Evolutionary conservation across 2,797 vertebrate species (phyloP).

Genomic region (Malacoraja senta): DNA sequence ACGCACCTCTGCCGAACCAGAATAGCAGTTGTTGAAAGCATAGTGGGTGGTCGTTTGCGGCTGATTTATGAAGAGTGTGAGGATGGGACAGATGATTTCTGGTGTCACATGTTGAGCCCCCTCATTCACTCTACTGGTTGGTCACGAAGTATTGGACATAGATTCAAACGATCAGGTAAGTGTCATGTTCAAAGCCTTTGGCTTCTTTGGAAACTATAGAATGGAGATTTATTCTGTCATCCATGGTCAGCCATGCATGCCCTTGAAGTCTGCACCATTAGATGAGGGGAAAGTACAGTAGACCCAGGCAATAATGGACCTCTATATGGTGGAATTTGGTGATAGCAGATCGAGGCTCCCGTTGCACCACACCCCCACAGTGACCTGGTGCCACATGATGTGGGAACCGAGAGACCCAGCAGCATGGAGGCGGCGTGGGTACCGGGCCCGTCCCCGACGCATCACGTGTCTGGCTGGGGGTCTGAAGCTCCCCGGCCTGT

Average conservation of each 20-base stretch:
- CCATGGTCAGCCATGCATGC: background rate
- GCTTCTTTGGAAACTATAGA: background rate
- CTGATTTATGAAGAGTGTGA: conserved; percentile 92
- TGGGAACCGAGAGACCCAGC: too few relatives aligned
- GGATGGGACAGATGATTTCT: conserved; percentile 91
- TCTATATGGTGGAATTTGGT: too few relatives aligned
- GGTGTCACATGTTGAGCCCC: conserved; percentile 98
- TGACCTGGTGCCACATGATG: too few relatives aligned
- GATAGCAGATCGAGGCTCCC: too few relatives aligned
- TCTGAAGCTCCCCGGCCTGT: too few relatives aligned
- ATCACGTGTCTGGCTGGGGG: too few relatives aligned
- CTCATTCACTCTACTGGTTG: conserved; percentile 93
- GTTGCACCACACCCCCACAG: too few relatives aligned
- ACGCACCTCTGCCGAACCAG: conserved; percentile 91
- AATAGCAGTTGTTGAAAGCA: conserved; percentile 86
- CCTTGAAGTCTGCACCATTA: too few relatives aligned
- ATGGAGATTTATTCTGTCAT: background rate
- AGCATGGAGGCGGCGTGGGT: too few relatives aligned
- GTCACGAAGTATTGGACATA: conserved; percentile 94
- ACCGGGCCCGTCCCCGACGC: too few relatives aligned
- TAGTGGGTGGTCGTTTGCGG: conserved; percentile 84
- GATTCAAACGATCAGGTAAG: conserved; percentile 93
- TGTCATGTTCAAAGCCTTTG: background rate
- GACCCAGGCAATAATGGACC: too few relatives aligned
- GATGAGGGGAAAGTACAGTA: background rate